phyloP scores from a whole-genome alignment of 2,888 invertebrate species.

The Blastobasis lacticolella region DNA sequence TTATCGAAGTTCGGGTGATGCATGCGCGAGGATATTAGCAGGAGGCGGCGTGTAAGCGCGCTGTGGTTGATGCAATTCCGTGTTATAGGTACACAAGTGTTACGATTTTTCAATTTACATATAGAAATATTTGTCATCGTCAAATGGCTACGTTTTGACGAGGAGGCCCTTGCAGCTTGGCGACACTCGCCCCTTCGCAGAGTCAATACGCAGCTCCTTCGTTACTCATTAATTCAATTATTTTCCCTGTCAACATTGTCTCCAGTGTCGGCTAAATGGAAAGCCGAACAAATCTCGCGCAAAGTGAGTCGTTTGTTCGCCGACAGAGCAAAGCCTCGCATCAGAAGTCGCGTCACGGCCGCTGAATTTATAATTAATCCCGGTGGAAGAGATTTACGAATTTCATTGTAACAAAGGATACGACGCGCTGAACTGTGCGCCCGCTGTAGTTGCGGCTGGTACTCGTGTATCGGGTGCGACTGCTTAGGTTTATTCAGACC shows the following conservation, averaged over 20 bases:
- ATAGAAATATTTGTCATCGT: neutral
- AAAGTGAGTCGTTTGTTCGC: conserved; percentile 11
- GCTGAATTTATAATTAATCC: conserved; percentile 35
- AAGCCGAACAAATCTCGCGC: conserved; percentile 10
- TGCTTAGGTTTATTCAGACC: too few species aligned
- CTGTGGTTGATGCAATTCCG: neutral
- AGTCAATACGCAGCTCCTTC: neutral
- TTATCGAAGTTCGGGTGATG: too few species aligned
- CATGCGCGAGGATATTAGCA: too few species aligned
- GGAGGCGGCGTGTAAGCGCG: neutral
- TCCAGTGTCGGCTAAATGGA: neutral
- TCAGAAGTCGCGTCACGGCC: conserved; percentile 24
- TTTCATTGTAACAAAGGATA: conserved; percentile 2
- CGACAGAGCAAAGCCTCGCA: conserved; percentile 18
- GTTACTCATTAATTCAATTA: neutral
- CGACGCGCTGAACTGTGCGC: too few species aligned
- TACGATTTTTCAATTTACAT: too few species aligned
- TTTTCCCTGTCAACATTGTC: conserved; percentile 1
- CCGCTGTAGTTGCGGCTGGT: too few species aligned
- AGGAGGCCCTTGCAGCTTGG: neutral
- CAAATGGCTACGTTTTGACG: neutral
- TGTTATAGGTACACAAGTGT: too few species aligned
- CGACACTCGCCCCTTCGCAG: neutral
- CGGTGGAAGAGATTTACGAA: conserved; percentile 13
- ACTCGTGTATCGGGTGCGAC: too few species aligned